Percentiles rank a stretch among this genome's conserved stretches.
Evolutionary conservation across 2,797 vertebrate genomes (phyloP).

Genomic region (Leptoclinus maculatus): DNA sequence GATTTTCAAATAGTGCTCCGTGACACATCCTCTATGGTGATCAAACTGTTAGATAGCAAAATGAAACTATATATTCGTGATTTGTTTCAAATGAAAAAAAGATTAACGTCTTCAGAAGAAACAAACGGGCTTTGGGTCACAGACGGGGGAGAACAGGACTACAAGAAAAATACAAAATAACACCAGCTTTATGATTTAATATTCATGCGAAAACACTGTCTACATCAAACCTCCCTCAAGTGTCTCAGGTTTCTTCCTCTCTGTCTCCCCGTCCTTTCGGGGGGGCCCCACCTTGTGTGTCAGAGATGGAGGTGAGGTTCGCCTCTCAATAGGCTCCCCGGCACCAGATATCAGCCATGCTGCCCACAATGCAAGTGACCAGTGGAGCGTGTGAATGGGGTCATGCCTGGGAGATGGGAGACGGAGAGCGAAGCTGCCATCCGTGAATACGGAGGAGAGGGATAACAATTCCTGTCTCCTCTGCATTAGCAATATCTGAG

Average conservation of each 20-base stretch:
- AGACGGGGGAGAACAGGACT: not conserved
- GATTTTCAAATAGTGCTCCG: not conserved
- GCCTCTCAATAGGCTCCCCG: conserved; percentile 1
- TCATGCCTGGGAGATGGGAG: conserved; percentile 52
- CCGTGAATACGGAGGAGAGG: conserved; percentile 46
- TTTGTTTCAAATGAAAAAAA: not conserved
- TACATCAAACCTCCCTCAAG: not conserved
- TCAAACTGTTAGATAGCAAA: not conserved
- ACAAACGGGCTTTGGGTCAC: not conserved
- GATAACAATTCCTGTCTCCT: conserved; percentile 59
- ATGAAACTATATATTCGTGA: not conserved
- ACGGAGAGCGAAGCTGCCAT: conserved; percentile 35
- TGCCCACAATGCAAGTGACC: conserved; percentile 37
- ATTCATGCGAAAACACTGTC: not conserved
- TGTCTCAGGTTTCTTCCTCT: not conserved
- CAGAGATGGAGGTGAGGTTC: conserved; percentile 26
- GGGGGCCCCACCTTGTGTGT: conserved; percentile 6
- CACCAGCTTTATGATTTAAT: not conserved
- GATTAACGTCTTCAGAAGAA: not conserved
- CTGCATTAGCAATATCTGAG: conserved; percentile 39
- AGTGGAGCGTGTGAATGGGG: conserved; percentile 67
- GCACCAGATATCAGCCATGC: conserved; percentile 27
- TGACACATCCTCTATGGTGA: not conserved
- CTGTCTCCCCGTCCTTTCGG: not conserved
- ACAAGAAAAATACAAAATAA: not conserved